Conservation (phyloP, 2,113 vertebrate genomes). For the Platycercus adscitus region DNA sequence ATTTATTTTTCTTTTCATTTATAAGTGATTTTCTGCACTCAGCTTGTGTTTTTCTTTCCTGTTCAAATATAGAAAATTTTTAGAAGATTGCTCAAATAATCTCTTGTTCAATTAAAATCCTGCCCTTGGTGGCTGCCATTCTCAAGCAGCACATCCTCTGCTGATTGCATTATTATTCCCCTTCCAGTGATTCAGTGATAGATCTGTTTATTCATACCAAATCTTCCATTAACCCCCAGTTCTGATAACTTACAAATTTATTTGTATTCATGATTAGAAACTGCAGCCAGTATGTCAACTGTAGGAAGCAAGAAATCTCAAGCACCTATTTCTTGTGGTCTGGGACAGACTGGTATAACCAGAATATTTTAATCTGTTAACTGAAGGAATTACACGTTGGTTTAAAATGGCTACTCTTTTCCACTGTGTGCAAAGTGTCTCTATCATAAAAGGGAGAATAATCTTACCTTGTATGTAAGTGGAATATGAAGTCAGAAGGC, state of each 20-base stretch:
- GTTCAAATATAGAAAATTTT: neutral
- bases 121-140: neutral
- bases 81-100: slow-evolving; percentile 19
- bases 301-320: neutral
- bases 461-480: neutral
- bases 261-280: neutral
- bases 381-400: neutral
- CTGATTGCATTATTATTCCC: slow-evolving; percentile 63
- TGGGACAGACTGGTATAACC: neutral
- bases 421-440: neutral
- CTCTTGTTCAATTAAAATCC: slow-evolving; percentile 43
- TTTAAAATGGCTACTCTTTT: neutral
- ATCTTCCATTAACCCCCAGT: slow-evolving; percentile 15
- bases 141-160: slow-evolving; percentile 18
- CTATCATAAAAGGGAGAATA: neutral
- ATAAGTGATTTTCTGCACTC: slow-evolving; percentile 22
- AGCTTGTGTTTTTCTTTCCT: neutral
- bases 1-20: slow-evolving; percentile 58
- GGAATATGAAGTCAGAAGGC: neutral
- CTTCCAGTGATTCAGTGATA: neutral
- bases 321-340: neutral
- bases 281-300: neutral
- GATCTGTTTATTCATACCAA: slow-evolving; percentile 33
- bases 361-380: neutral
- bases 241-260: slow-evolving; percentile 18